Conservation (phyloP, 1,140 invertebrate genomes). For the Rhopalosiphum maidis region DNA sequence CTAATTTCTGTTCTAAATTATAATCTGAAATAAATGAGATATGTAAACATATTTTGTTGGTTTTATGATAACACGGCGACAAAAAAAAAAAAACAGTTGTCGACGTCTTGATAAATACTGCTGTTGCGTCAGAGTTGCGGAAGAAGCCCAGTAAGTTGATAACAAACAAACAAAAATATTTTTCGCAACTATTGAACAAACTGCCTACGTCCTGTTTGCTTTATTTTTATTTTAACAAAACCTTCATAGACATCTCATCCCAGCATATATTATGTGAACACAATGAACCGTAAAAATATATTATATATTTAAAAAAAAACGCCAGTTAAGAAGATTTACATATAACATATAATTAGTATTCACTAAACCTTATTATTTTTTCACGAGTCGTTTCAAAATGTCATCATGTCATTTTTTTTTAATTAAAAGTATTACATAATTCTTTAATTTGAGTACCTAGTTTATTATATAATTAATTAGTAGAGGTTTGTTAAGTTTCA, state of each 20-base stretch:
- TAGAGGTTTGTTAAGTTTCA: not conserved
- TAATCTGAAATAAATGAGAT: slow-evolving; percentile 18
- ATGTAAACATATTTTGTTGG: slow-evolving; percentile 17
- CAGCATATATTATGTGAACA: not conserved
- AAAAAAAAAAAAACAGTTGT: not conserved
- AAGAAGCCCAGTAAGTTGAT: not conserved
- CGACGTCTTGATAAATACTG: not conserved
- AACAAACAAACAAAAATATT: not conserved
- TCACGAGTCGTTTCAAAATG: not conserved
- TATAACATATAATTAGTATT: not conserved
- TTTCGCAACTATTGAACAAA: not conserved
- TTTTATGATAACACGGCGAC: not conserved
- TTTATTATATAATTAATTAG: not conserved
- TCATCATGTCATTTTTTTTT: not conserved
- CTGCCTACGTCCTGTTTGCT: not conserved
- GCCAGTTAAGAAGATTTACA: not conserved
- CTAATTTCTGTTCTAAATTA: slow-evolving; percentile 30
- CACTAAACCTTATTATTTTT: not conserved
- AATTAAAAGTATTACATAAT: too few species aligned
- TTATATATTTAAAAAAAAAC: not conserved
- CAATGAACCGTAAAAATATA: not conserved
- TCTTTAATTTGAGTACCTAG: too few species aligned
- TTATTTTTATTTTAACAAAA: not conserved
- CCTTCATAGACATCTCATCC: not conserved
- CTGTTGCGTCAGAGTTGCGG: not conserved